Conservation (phyloP, 2,888 invertebrate species). For the Alloplasta piceator region DNA sequence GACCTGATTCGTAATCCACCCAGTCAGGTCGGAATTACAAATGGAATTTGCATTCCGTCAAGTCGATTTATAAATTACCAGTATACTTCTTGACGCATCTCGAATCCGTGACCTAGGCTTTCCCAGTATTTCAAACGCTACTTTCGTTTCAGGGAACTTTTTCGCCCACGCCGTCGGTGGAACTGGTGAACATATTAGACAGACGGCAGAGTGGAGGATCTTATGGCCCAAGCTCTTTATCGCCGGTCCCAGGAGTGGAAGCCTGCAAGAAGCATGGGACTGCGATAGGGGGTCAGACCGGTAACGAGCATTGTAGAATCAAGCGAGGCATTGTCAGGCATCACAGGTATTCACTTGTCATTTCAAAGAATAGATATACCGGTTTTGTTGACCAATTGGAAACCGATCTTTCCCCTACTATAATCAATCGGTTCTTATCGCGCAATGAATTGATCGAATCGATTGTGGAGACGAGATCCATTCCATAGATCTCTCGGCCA, state of each 20-base stretch:
- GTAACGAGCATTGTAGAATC: slow-evolving; percentile 80
- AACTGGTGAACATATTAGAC: slow-evolving; percentile 80
- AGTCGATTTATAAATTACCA: no score
- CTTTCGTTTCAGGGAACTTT: slow-evolving; percentile 77
- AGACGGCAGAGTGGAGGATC: slow-evolving; percentile 81
- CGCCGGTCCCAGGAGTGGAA: slow-evolving; percentile 81
- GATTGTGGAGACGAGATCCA: no score
- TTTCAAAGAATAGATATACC: not conserved
- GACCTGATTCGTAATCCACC: no score
- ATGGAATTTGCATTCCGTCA: no score
- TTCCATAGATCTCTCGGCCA: no score
- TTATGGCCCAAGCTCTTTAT: slow-evolving; percentile 80
- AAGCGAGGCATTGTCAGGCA: slow-evolving; percentile 82
- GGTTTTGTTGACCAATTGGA: slow-evolving; percentile 40
- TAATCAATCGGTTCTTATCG: no score
- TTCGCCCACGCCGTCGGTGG: slow-evolving; percentile 82
- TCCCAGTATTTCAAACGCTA: slow-evolving; percentile 8
- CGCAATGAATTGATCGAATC: no score
- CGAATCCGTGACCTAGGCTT: not conserved
- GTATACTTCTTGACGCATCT: no score
- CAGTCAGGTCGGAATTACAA: no score
- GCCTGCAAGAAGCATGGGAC: slow-evolving; percentile 82
- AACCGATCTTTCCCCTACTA: no score
- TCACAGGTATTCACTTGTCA: slow-evolving; percentile 76
- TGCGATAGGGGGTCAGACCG: slow-evolving; percentile 78